These are phyloP conservation scores for Hesperophylax magnus DNA, from an alignment of 1,140 invertebrate species.

Conservation along the genomic window DNA sequence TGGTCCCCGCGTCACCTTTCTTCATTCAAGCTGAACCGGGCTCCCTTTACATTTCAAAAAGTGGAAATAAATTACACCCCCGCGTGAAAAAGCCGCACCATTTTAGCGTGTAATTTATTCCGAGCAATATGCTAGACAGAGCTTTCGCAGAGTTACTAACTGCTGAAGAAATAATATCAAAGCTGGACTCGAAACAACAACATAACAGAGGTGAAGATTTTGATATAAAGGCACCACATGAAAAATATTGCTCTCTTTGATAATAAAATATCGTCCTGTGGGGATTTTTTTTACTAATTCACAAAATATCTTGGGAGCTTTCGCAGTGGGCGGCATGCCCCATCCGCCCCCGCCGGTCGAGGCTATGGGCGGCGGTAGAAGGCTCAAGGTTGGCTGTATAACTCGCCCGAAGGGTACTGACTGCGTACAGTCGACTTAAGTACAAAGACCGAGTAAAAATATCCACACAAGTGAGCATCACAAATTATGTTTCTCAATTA, in stretches of 20 bases:
- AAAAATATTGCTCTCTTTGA: not conserved
- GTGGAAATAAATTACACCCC: not conserved
- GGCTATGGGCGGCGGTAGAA: conserved; percentile 13
- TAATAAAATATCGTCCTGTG: not conserved
- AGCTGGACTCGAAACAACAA: not conserved
- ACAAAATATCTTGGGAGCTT: not conserved
- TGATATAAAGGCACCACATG: not conserved
- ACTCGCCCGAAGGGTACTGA: not conserved
- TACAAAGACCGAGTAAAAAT: not conserved
- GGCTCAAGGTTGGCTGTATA: conserved; percentile 26
- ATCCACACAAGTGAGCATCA: too few relatives aligned
- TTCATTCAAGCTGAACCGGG: conserved; percentile 21
- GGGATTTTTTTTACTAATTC: not conserved
- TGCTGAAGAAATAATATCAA: not conserved
- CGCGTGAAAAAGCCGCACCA: not conserved
- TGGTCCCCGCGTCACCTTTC: conserved; percentile 25
- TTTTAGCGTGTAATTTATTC: not conserved
- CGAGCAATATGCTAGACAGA: not conserved
- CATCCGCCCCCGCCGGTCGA: not conserved
- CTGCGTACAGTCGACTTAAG: not conserved
- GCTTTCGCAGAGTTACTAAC: not conserved
- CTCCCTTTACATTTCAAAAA: not conserved
- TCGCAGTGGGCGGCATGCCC: too few relatives aligned
- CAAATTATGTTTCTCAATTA: too few relatives aligned
- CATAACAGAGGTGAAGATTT: not conserved